Conservation (phyloP, 2,888 invertebrate species). For the Platycheirus rosarum region DNA sequence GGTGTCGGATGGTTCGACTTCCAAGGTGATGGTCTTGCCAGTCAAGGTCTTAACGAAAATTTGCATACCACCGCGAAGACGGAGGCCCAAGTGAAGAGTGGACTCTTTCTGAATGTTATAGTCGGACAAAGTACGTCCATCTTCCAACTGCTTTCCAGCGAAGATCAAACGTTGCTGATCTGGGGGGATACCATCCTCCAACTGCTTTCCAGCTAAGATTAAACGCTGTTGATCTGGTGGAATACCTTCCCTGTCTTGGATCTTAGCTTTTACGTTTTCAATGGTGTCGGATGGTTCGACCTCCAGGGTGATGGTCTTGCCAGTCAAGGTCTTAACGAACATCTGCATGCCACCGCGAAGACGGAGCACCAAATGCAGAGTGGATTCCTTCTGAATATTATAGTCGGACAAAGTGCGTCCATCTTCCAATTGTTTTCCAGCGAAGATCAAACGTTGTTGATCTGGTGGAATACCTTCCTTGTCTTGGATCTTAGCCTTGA, state of each 20-base stretch:
- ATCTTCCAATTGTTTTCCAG: constrained; percentile 75
- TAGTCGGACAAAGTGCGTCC: constrained; percentile 75
- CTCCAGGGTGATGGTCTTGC: constrained; percentile 79
- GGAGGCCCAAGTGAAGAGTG: constrained; percentile 92
- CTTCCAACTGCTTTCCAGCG: constrained; percentile 90
- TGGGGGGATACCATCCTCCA: constrained; percentile 87
- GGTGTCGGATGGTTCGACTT: constrained; percentile 76
- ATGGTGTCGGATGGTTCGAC: constrained; percentile 76
- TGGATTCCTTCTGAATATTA: constrained; percentile 75
- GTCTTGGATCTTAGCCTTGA: constrained; percentile 75
- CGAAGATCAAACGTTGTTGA: constrained; percentile 75
- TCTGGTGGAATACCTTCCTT: constrained; percentile 76
- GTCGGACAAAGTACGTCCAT: constrained; percentile 94
- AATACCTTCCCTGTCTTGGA: constrained; percentile 78
- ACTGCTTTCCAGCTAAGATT: constrained; percentile 85
- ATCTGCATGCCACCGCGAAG: constrained; percentile 80
- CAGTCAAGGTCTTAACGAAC: constrained; percentile 79
- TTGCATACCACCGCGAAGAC: constrained; percentile 91
- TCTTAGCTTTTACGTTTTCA: constrained; percentile 78
- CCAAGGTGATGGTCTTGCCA: constrained; percentile 77
- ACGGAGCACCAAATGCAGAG: constrained; percentile 75
- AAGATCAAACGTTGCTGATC: constrained; percentile 78
- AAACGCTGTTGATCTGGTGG: constrained; percentile 78
- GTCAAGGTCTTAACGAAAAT: constrained; percentile 78
- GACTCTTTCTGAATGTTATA: constrained; percentile 97